phyloP scores from a whole-genome alignment of 2,888 invertebrate genomes.

The Boloria euphrosyne region DNA sequence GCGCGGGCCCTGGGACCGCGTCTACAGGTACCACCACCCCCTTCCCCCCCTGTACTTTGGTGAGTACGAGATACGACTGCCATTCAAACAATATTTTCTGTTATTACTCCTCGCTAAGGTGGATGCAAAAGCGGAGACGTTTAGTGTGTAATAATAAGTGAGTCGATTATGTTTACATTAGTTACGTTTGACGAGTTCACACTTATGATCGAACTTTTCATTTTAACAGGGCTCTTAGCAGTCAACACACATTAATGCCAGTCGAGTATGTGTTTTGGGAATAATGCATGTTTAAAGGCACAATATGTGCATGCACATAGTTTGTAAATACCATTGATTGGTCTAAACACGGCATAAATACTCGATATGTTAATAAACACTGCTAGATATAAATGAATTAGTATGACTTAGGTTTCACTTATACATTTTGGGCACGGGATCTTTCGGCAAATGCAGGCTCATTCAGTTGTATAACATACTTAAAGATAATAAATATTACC shows the following conservation, averaged over 20 bases:
- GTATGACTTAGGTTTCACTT: conserved; percentile 35
- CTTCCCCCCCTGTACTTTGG: conserved; percentile 52
- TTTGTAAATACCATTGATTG: conserved; percentile 60
- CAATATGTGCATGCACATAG: conserved; percentile 78
- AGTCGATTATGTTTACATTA: conserved; percentile 77
- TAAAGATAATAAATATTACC: neutral
- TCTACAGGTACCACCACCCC: conserved; percentile 83
- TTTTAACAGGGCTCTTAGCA: conserved; percentile 83
- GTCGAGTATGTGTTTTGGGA: conserved; percentile 80
- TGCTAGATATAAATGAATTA: conserved; percentile 28
- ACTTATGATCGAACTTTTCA: conserved; percentile 77
- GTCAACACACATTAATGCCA: conserved; percentile 83
- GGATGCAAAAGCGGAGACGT: conserved; percentile 80
- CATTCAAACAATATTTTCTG: conserved; percentile 72
- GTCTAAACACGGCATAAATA: conserved; percentile 35
- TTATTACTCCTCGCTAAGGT: conserved; percentile 80
- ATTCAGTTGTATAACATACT: neutral
- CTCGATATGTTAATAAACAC: conserved; percentile 31
- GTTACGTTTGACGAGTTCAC: conserved; percentile 71
- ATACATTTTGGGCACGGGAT: conserved; percentile 34
- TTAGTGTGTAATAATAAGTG: conserved; percentile 81
- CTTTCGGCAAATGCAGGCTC: conserved; percentile 34
- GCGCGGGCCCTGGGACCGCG: conserved; percentile 91
- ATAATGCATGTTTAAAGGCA: conserved; percentile 79
- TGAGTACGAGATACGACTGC: conserved; percentile 71